Percentiles rank a stretch among this genome's conserved stretches.
phyloP scores from a whole-genome alignment of 2,797 vertebrate genomes.

The Protosalanx chinensis region DNA sequence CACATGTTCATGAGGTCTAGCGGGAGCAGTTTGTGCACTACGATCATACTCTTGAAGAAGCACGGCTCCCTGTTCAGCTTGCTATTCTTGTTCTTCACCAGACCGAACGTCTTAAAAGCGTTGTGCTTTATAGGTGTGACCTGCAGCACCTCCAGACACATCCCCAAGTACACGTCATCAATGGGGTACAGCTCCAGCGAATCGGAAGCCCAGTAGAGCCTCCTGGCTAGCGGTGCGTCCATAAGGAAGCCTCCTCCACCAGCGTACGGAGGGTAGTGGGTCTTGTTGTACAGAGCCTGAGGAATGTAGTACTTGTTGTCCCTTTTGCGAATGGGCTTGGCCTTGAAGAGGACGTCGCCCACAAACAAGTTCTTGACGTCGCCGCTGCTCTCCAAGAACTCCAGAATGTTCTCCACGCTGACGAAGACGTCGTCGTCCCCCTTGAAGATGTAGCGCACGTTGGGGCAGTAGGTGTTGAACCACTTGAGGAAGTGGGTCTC shows the following conservation, averaged over 20 bases:
- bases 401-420: conserved; percentile 85
- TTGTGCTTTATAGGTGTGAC: conserved; percentile 81
- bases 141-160: conserved; percentile 88
- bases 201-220: conserved; percentile 76
- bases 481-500: conserved; percentile 96
- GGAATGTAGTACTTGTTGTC: conserved; percentile 97
- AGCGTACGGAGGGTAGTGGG: conserved; percentile 86
- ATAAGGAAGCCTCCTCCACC: conserved; percentile 94
- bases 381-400: conserved; percentile 77
- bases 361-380: conserved; percentile 77
- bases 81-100: conserved; percentile 87
- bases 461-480: conserved; percentile 87
- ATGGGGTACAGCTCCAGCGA: conserved; percentile 90
- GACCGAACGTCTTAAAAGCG: conserved; percentile 94
- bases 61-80: conserved; percentile 93
- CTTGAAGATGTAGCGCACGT: conserved; percentile 84
- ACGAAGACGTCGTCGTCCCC: conserved; percentile 94
- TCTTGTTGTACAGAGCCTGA: conserved; percentile 78
- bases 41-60: conserved; percentile 89
- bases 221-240: conserved; percentile 78
- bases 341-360: conserved; percentile 86
- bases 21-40: conserved; percentile 94
- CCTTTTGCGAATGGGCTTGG: conserved; percentile 86
- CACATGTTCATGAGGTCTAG: conserved; percentile 86
- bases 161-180: conserved; percentile 93